Percentiles rank a stretch among this genome's conserved stretches.
These are phyloP conservation scores for Dryobota labecula DNA, from an alignment of 2,888 invertebrate genomes.

Conservation along the genomic window DNA sequence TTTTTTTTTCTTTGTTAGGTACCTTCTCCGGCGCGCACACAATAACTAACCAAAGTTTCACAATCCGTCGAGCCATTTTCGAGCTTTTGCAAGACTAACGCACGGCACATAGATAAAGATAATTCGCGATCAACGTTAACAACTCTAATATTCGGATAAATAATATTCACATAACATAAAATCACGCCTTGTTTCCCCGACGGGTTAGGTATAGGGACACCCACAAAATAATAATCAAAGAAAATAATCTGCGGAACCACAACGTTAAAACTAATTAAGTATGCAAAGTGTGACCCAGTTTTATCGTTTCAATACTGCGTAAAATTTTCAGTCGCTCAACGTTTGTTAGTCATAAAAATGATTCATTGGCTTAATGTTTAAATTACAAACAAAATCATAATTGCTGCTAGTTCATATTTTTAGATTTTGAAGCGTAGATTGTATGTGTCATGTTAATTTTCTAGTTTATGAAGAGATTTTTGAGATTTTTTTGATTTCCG, in stretches of 20 bases:
- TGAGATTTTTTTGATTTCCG: constrained; percentile 24
- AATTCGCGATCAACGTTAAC: too few species aligned
- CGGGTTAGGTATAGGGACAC: background rate
- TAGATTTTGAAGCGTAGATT: constrained; percentile 45
- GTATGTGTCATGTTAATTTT: constrained; percentile 34
- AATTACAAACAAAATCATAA: constrained; percentile 56
- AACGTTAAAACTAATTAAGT: constrained; percentile 48
- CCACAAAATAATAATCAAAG: background rate
- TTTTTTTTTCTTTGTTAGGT: too few species aligned
- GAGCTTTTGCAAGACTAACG: too few species aligned
- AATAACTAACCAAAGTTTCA: too few species aligned
- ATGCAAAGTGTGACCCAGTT: constrained; percentile 63
- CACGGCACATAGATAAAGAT: too few species aligned
- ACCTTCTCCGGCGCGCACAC: too few species aligned
- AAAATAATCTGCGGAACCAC: constrained; percentile 55
- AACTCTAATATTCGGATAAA: background rate
- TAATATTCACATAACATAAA: background rate
- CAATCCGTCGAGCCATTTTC: too few species aligned
- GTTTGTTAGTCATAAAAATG: constrained; percentile 60
- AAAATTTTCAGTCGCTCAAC: constrained; percentile 58
- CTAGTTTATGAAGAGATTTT: background rate
- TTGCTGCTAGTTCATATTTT: constrained; percentile 49
- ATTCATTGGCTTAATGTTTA: constrained; percentile 57
- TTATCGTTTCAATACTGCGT: constrained; percentile 63
- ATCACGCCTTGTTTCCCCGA: background rate